Base-by-base conservation (phyloP, 2,797 vertebrate species). In the Pipistrellus nathusii region DNA sequence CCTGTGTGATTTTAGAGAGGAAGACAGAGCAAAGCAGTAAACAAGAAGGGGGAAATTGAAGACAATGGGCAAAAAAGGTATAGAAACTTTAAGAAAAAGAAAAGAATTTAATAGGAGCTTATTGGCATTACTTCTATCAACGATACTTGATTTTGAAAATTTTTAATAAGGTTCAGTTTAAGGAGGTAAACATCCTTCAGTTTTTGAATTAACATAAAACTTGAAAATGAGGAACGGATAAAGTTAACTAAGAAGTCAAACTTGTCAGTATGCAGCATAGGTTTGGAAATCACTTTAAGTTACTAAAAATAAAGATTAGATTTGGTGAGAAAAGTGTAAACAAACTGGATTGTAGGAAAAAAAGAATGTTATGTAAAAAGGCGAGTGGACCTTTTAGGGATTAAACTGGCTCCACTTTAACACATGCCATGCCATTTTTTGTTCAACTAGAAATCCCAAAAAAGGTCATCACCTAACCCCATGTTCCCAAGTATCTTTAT, bases 131-230 rank as follows among this genome's bases (percentile, higher is more conserved):
- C 3, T 55, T 80, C 41, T 88, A 73, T 71, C 82, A 80, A 41
- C 15, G 2, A 76, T 62, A 64, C 32, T 75, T 76, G 32, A 84
- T 55, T 95, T 68, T 73, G 32, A 93, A 23, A 41, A 17, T 41
- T 88, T 82, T 92, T 30, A 71, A 20, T 46, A 80, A 85, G 14
- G 3, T 6, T 66, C 20, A 12, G 5, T 55, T 89, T 64, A 83
- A 78, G 18, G 32, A 51, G 27, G 21, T 35, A 14, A 71, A 86
- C 6, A 2, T 59, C 5, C 13, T 88, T 91, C 13, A 13, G 25
- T 91, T 78, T 66, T 15, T 85, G 76, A 80, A 80, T 88, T 91
- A 59, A 77, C 71, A 86, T 92, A 76, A 92, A 93, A 88, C 15
- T 72, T 94, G 35, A 57, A 57, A 80, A 84, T 38, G 51, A 78